Conservation (phyloP, 1,140 invertebrate species). For the Heliconius himera region DNA sequence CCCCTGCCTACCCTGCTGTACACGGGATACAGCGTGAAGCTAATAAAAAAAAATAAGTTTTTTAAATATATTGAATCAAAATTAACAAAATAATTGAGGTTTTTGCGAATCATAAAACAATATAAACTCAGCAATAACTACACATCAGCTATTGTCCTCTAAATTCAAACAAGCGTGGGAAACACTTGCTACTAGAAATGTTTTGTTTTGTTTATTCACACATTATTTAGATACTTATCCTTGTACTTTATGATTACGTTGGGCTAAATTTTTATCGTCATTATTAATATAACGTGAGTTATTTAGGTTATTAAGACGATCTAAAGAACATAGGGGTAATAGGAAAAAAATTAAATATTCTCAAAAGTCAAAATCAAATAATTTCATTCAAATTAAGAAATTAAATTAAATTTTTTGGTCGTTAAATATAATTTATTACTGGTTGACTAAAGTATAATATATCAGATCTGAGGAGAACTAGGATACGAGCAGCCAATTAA, state of each 20-base stretch:
- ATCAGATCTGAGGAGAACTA: too few species aligned
- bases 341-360: too few species aligned
- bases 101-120: neutral
- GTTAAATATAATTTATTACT: too few species aligned
- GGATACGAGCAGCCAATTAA: too few species aligned
- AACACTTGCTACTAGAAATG: constrained; percentile 2
- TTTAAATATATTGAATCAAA: neutral
- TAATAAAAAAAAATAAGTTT: neutral
- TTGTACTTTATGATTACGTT: neutral
- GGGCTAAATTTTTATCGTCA: neutral
- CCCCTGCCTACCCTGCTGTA: too few species aligned
- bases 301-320: neutral
- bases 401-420: too few species aligned
- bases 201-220: constrained; percentile 7
- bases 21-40: too few species aligned
- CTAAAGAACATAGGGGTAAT: neutral
- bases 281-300: neutral
- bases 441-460: too few species aligned
- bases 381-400: too few species aligned
- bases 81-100: neutral
- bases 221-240: constrained; percentile 4
- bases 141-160: constrained; percentile 9
- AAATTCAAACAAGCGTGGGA: neutral
- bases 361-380: too few species aligned
- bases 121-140: neutral